Evolutionary conservation across 2,113 vertebrate species (phyloP), one percentile per base, ranked within the genome.

Genomic region (Todiramphus saurophagus): DNA sequence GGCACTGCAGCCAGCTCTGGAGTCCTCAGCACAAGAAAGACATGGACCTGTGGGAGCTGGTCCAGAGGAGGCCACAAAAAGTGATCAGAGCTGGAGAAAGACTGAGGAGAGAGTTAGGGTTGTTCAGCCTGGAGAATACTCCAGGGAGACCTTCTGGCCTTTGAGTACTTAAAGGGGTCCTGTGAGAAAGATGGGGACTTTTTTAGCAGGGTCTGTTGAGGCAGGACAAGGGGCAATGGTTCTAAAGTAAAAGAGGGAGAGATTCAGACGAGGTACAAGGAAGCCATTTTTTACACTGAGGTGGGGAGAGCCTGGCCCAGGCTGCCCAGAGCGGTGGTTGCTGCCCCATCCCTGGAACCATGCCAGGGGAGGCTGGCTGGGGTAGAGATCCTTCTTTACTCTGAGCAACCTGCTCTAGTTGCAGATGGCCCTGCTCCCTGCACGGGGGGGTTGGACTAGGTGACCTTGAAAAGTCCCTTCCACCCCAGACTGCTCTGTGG

Each of bases 231-330:
- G 4, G 12, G 33, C 30, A 24, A 11, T 41, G 14, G 15, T 6
- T 76, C 33, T 28, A 20, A 73, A 76, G 30, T 75, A 6, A 35
- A 79, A 79, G 41, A 67, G 4, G 2, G 4, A n/a, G 9, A 39
- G 17, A 48, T 83, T 67, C 7, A 72, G 70, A 19, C 27, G 18
- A 17, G 37, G n/a, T 48, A 8, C 1, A 18, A 53, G 41, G 43
- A 55, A 55, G 9, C 46, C 2, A 2, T 30, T 23, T 39, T 79
- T 89, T 58, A 10, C 6, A 0, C 0, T 69, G 53, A 25, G 15
- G 6, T 62, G 10, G 3, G 21, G 35, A 48, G 3, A 8, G 14
- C 4, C 30, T 70, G 62, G 25, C 0, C 25, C 14, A n/a, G 19
- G 41, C 31, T 91, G 28, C 39, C 18, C 27, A 51, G n/a, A 20